These are phyloP conservation scores for Numenius phaeopus DNA, from an alignment of 2,797 vertebrate species.

Conservation along the genomic window DNA sequence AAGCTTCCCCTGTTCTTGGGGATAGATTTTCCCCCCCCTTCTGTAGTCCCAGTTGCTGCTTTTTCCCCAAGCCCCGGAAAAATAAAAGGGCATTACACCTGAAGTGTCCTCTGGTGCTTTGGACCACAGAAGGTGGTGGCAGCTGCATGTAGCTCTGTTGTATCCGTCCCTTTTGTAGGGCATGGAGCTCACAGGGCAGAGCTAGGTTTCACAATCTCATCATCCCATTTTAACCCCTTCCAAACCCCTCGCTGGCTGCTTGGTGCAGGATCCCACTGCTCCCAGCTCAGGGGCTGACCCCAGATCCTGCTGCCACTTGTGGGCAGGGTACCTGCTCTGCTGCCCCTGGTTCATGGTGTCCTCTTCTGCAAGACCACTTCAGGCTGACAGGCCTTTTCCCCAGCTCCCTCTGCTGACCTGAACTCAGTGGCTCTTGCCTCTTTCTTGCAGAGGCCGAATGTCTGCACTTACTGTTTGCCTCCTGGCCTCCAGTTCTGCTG, in stretches of 20 bases:
- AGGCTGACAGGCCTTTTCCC: background rate
- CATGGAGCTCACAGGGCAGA: background rate
- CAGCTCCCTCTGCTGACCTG: background rate
- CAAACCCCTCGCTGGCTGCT: background rate
- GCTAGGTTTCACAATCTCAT: too few relatives aligned
- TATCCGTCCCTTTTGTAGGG: rapidly evolving
- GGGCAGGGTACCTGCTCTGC: background rate
- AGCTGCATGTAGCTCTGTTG: background rate
- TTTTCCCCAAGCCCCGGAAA: background rate
- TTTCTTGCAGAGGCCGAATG: background rate
- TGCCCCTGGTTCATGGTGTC: background rate
- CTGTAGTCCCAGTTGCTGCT: background rate
- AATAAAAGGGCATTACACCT: background rate
- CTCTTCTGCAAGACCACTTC: background rate
- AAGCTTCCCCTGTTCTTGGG: background rate
- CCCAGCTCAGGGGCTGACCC: background rate
- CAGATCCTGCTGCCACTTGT: background rate
- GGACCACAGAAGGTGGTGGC: background rate
- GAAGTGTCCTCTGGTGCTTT: background rate
- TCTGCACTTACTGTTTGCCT: background rate
- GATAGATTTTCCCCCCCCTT: rapidly evolving
- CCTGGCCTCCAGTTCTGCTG: background rate
- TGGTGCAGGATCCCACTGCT: background rate
- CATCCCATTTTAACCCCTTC: background rate
- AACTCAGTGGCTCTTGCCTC: rapidly evolving